A percentile compares a stretch with the other conserved stretches of the same genome.
These are phyloP conservation scores for Catharus ustulatus DNA, from an alignment of 2,797 vertebrate genomes.

Conservation along the genomic window DNA sequence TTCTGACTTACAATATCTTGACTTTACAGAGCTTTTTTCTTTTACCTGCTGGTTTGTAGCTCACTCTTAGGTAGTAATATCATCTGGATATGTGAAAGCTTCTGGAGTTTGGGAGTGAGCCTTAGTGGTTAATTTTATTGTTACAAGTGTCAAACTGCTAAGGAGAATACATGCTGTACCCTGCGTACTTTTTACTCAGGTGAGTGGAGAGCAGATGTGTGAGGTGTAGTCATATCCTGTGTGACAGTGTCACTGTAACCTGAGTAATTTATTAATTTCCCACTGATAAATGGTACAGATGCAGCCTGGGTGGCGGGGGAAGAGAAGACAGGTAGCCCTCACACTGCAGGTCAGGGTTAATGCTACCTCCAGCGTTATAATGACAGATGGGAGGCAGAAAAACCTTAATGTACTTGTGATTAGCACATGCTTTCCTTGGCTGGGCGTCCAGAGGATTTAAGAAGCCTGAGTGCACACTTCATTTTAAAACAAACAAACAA, in stretches of 20 bases:
- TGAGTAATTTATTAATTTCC: neutral
- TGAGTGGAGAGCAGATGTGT: neutral
- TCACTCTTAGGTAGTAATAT: neutral
- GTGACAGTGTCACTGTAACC: neutral
- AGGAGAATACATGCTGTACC: neutral
- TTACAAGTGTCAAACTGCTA: neutral
- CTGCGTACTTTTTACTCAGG: neutral
- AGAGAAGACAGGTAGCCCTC: conserved; percentile 49
- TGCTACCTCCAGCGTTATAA: neutral
- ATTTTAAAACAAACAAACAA: conserved; percentile 63
- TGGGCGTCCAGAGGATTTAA: neutral
- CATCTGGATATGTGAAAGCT: neutral
- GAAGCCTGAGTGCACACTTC: neutral
- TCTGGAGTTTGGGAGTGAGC: neutral
- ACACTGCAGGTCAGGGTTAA: conserved; percentile 18
- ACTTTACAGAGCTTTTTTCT: neutral
- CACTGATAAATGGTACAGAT: neutral
- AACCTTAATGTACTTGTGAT: conserved; percentile 43
- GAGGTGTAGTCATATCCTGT: neutral
- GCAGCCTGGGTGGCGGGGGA: neutral
- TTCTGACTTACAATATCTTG: neutral
- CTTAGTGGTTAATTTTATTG: neutral
- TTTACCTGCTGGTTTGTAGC: neutral
- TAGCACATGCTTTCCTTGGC: conserved; percentile 50
- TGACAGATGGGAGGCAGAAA: conserved; percentile 62